Conservation (phyloP, 2,797 vertebrate species). For the Channallabes apus region DNA sequence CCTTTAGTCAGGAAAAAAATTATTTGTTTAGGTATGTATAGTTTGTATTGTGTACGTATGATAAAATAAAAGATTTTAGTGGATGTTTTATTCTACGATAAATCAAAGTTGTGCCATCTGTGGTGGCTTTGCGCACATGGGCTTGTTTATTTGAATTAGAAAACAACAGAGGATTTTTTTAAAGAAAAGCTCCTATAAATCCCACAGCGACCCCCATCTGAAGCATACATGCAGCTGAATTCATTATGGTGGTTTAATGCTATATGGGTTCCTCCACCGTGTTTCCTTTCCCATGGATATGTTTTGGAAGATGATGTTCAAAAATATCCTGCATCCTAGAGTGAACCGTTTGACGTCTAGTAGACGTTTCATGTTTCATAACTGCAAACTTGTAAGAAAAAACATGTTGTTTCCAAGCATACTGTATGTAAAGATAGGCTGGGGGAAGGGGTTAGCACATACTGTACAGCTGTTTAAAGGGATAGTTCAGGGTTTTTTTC, state of each 20-base stretch:
- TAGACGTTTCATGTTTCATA: not conserved
- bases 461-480: not conserved
- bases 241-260: not conserved
- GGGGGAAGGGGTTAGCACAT: not conserved
- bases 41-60: not conserved
- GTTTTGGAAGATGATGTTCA: not conserved
- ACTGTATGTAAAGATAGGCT: not conserved
- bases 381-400: not conserved
- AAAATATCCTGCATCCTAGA: not conserved
- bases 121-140: not conserved
- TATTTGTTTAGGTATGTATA: not conserved
- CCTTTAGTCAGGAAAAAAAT: not conserved
- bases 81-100: not conserved
- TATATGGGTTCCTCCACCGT: not conserved
- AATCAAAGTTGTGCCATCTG: not conserved
- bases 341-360: not conserved
- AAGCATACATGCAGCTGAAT: conserved; percentile 10
- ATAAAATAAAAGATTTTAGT: not conserved
- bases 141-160: not conserved
- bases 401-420: not conserved
- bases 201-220: not conserved
- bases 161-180: not conserved
- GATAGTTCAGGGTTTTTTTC: too few species aligned
- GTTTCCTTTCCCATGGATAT: conserved; percentile 12
- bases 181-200: not conserved